Base-by-base conservation (phyloP, 2,797 vertebrate genomes). In the Petrocephalus schoutedeni region DNA sequence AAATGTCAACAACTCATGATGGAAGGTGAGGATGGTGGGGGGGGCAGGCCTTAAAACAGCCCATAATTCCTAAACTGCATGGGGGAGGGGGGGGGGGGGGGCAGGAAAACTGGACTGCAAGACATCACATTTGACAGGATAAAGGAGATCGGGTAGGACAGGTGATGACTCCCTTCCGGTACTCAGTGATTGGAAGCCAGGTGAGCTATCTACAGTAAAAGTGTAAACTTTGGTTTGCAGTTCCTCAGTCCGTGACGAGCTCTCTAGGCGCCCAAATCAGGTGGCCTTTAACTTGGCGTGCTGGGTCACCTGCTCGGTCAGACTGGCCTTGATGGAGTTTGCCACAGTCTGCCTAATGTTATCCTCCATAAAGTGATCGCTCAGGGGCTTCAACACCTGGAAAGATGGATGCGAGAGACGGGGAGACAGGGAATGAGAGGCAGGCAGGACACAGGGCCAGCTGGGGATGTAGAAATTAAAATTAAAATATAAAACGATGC, bases 161-260 rank as follows among this genome's bases (percentile, higher is more conserved):
- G 36, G 16, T 16, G 85, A 64, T 1, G 32, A 51, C 41, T 54
- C 82, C n/a, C 21, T 54, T 85, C 28, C 54, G 2, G 84, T 58
- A 57, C 4, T n/a, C 53, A 58, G 53, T 14, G 51, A 85, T 28
- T 14, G 84, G 84, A 58, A 36, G 54, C 54, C 84, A 19, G n/a
- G 45, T 19, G 28, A 58, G 54, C 28, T 19, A 54, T 28, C 45
- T 80, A 77, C 32, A 56, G 57, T 92, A 56, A 41, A 94, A 93
- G 95, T 94, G 95, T 96, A 96, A 96, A 97, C 96, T 96, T 97
- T 97, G 96, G 96, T 96, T 96, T 95, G 93, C 94, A 92, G 93
- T 96, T 96, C 96, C 96, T 95, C 93, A 94, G 94, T 95, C 93
- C 95, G 94, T 91, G 92, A 93, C 92, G 85, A 36, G 54, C 83